Percentiles rank a stretch among this genome's conserved stretches.
Evolutionary conservation across 2,113 vertebrate species (phyloP).

Genomic region (Brachypteracias leptosomus): DNA sequence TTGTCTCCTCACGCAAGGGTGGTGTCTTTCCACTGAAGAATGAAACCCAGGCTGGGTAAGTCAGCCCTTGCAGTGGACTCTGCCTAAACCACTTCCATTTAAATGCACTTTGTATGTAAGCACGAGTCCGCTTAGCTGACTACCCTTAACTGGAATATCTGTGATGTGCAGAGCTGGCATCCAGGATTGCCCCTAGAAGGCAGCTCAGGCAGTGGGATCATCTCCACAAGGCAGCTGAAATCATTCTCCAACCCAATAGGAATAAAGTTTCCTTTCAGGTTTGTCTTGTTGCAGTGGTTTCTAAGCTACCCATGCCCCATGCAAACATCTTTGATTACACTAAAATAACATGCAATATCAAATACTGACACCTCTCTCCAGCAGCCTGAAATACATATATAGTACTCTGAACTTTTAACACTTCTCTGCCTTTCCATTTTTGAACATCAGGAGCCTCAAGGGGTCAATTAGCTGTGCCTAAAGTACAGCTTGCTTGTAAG

Average conservation of each 20-base stretch:
- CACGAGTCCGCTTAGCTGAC: neutral
- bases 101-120: rapidly evolving
- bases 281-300: neutral
- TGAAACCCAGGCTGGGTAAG: neutral
- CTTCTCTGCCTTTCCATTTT: neutral
- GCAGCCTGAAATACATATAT: neutral
- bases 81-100: neutral
- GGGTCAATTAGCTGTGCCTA: neutral
- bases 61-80: neutral
- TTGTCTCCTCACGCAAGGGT: neutral
- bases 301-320: neutral
- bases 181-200: neutral
- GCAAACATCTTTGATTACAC: neutral
- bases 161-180: neutral
- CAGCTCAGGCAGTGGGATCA: neutral
- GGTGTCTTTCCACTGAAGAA: neutral
- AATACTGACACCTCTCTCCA: neutral
- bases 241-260: neutral
- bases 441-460: neutral
- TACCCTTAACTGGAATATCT: neutral
- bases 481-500: neutral
- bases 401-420: neutral
- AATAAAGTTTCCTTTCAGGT: neutral
- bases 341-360: neutral
- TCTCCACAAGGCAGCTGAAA: neutral